Evolutionary conservation across 2,113 vertebrate species (phyloP).

Genomic region (Brienomyrus longianalis): DNA sequence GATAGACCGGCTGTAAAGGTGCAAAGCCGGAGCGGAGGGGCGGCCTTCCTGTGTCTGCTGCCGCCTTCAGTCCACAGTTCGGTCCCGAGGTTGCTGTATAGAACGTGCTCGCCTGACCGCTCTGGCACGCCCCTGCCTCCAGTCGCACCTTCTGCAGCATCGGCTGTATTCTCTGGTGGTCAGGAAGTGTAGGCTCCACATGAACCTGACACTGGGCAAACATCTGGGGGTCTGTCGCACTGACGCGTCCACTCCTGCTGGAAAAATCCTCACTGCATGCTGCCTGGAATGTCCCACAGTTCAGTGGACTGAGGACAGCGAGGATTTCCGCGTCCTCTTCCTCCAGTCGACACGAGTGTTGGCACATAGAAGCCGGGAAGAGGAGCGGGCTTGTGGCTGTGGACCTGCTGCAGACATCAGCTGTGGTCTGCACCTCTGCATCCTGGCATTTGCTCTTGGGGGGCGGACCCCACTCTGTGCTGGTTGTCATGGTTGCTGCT

Average conservation of each 20-base stretch:
- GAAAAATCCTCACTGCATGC: not conserved
- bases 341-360: constrained; percentile 24
- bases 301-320: constrained; percentile 41
- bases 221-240: not conserved
- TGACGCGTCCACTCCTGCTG: not conserved
- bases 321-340: constrained; percentile 49
- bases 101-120: not conserved
- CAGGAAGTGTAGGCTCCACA: not conserved
- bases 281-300: not conserved
- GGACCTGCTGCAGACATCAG: constrained; percentile 55
- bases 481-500: constrained; percentile 60
- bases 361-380: constrained; percentile 48
- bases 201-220: not conserved
- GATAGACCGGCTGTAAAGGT: constrained; percentile 45
- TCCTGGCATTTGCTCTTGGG: constrained; percentile 49
- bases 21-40: constrained; percentile 6
- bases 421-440: constrained; percentile 71
- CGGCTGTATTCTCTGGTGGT: constrained; percentile 20
- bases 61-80: not conserved
- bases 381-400: constrained; percentile 69
- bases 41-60: not conserved
- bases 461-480: constrained; percentile 22
- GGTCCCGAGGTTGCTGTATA: constrained; percentile 20
- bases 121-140: constrained; percentile 14
- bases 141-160: constrained; percentile 19